phyloP scores from a whole-genome alignment of 1,140 invertebrate species.

The Doryteuthis pealeii region DNA sequence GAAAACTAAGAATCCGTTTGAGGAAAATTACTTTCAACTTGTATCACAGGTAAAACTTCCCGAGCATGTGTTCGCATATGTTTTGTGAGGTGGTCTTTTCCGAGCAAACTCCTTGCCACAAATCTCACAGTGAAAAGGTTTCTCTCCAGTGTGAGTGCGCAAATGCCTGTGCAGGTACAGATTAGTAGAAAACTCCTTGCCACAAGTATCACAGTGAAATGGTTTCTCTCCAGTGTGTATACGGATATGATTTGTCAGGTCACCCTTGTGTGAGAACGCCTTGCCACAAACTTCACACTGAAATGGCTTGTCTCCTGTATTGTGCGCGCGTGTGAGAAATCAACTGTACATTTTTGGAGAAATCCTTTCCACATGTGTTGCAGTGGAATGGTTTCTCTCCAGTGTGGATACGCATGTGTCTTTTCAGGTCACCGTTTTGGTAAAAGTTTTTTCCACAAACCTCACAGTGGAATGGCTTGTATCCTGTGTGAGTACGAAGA shows the following conservation, averaged over 20 bases:
- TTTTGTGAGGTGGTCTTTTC: conserved; percentile 22
- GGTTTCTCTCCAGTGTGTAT: conserved; percentile 65
- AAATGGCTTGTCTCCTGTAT: conserved; percentile 92
- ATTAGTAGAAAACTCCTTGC: neutral
- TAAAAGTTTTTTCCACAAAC: conserved; percentile 29
- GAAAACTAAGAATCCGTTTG: too few species aligned
- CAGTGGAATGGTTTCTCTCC: conserved; percentile 74
- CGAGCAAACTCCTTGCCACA: conserved; percentile 18
- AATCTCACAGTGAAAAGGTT: neutral
- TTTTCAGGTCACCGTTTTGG: conserved; percentile 12
- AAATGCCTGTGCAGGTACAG: neutral
- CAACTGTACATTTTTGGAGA: conserved; percentile 86
- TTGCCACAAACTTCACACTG: conserved; percentile 87
- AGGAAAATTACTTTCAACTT: too few species aligned
- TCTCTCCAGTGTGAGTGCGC: conserved; percentile 4
- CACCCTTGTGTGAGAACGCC: conserved; percentile 83
- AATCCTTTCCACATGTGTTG: conserved; percentile 78
- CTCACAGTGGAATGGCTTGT: conserved; percentile 73
- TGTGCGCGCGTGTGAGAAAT: conserved; percentile 91
- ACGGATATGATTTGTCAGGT: conserved; percentile 76
- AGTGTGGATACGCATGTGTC: conserved; percentile 25
- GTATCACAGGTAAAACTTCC: too few species aligned
- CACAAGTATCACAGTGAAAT: conserved; percentile 11
- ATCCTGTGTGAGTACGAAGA: conserved; percentile 67
- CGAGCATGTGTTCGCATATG: conserved; percentile 34